Evolutionary conservation across 2,888 invertebrate genomes (phyloP).

Genomic region (Cephalotes varians): DNA sequence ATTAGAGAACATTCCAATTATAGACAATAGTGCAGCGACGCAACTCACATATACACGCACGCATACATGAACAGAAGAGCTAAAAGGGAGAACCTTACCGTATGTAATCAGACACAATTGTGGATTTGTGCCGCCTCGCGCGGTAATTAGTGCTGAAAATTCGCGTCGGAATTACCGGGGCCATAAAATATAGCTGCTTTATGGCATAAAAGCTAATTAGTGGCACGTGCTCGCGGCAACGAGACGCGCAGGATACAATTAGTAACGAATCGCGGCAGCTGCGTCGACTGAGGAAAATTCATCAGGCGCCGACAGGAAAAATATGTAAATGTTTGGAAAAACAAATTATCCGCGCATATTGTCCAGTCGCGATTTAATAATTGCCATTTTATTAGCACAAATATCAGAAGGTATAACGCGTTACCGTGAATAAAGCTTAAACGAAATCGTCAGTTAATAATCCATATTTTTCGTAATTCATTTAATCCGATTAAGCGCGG

Average conservation of each 20-base stretch:
- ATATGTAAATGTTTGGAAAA: conserved; percentile 51
- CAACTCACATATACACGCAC: background rate
- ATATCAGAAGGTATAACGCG: conserved; percentile 25
- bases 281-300: conserved; percentile 63
- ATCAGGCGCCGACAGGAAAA: conserved; percentile 55
- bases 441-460: conserved; percentile 21
- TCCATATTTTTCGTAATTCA: conserved; percentile 21
- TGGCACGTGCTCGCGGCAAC: conserved; percentile 73
- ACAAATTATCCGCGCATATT: conserved; percentile 32
- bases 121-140: conserved; percentile 54
- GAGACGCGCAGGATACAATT: conserved; percentile 73
- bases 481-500: conserved; percentile 32
- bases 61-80: background rate
- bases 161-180: conserved; percentile 59
- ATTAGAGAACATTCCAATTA: conserved; percentile 49
- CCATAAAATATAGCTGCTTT: conserved; percentile 71
- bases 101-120: conserved; percentile 53
- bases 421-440: conserved; percentile 3
- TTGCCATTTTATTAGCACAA: conserved; percentile 28
- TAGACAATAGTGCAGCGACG: conserved; percentile 32
- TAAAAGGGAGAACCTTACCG: conserved; percentile 51
- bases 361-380: conserved; percentile 23
- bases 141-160: conserved; percentile 73
- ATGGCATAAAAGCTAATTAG: conserved; percentile 72
- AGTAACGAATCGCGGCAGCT: conserved; percentile 73